Base-by-base conservation (phyloP, 2,888 invertebrate species). In the Pollenia angustigena region DNA sequence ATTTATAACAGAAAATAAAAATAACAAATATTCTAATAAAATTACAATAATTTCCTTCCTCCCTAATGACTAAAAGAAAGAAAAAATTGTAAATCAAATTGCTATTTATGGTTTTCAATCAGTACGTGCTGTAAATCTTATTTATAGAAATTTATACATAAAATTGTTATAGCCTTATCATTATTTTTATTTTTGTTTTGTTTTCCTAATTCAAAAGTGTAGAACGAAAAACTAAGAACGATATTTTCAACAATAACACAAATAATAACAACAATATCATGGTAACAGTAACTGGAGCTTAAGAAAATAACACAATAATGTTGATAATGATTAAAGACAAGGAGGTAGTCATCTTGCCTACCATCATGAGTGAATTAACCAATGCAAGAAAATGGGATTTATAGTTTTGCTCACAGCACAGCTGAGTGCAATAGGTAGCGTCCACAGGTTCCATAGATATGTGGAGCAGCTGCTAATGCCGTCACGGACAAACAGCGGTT, bases 231-330 rank as follows among this genome's bases (percentile, higher is more conserved):
- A 48, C 46, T 23, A 42, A 74, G 12, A 23, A 69, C 42, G 62
- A 69, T 32, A 68, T 50, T 18, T 23, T 8, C 54, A 64, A 60
- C 56, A 40, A 62, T 23, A 52, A 52, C 44, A 44, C 18, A 14
- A 71, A 62, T 32, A 12, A 46, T 71, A 76, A 75, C 40, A 80
- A 69, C 76, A 81, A 81, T 87, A 74, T 87, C 81, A 87, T 84
- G 84, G 68, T 69, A 62, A 62, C 64, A 58, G 46, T 72, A 80
- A 86, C 58, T 85, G 75, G 71, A 86, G 80, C 80, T 75, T 64
- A 74, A 23, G 50, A 80, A 58, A 23, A 68, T 32, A 4, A 32
- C 32, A 69, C 32, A 68, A 60, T 60, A 32, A 14, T 52, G 23
- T 12, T 64, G 42, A 11, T 46, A 42, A 48, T 60, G 79, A 42